phyloP scores from a whole-genome alignment of 2,797 vertebrate genomes.

The Psittacula echo region DNA sequence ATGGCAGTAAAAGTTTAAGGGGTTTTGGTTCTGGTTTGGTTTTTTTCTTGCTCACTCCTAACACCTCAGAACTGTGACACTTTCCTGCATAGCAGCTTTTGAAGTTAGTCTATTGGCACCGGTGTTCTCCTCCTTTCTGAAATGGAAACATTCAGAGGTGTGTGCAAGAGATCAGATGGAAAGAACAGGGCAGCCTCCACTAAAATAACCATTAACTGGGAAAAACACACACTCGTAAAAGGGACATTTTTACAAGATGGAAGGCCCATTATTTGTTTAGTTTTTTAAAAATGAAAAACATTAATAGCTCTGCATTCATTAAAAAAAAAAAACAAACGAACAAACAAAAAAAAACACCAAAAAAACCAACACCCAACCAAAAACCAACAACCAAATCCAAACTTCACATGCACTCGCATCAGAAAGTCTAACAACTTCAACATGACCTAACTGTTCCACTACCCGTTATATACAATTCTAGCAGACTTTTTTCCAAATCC shows the following conservation, averaged over 20 bases:
- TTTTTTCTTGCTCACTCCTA: not conserved
- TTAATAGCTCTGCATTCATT: not conserved
- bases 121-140: not conserved
- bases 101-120: not conserved
- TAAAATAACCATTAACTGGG: not conserved
- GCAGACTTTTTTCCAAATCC: slow-evolving; percentile 13
- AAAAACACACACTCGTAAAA: fast-evolving
- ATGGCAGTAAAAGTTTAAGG: not conserved
- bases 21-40: not conserved
- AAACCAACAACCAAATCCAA: not conserved
- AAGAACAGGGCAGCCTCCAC: not conserved
- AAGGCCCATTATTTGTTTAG: not conserved
- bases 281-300: not conserved
- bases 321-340: not conserved
- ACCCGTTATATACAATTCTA: not conserved
- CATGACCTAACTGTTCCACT: not conserved
- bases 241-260: not conserved
- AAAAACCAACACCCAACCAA: not conserved
- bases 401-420: not conserved
- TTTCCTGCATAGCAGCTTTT: not conserved
- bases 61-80: not conserved
- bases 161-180: not conserved
- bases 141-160: not conserved
- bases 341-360: not conserved
- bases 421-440: not conserved